phyloP scores from a whole-genome alignment of 1,140 invertebrate species.

The Polypedilum pembai region DNA sequence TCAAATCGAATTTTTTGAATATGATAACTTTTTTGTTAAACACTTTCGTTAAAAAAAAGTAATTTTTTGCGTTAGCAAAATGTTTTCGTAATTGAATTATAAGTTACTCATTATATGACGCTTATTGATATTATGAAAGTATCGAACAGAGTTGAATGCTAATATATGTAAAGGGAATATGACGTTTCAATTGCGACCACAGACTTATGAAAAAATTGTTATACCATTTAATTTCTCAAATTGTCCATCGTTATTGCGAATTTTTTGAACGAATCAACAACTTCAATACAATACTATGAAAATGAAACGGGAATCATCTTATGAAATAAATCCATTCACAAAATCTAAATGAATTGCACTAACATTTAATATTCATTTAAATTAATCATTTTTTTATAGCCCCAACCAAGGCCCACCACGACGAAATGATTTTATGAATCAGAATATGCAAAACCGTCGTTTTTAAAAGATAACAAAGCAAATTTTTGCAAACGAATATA shows the following conservation, averaged over 20 bases:
- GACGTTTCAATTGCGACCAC: too few relatives aligned
- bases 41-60: too few relatives aligned
- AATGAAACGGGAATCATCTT: not conserved
- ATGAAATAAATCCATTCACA: not conserved
- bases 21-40: not conserved
- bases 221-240: not conserved
- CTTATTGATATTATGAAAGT: too few relatives aligned
- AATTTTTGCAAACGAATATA: not conserved
- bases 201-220: not conserved
- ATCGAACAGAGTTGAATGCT: too few relatives aligned
- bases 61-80: not conserved
- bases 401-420: not conserved
- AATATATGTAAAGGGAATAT: too few relatives aligned
- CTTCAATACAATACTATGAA: not conserved
- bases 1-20: not conserved
- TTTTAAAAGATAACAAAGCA: not conserved
- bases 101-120: too few relatives aligned
- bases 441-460: not conserved
- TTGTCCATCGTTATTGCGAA: not conserved
- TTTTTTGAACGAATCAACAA: not conserved
- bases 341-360: not conserved
- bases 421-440: not conserved
- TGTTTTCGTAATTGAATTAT: not conserved
- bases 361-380: not conserved
- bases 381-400: slow-evolving; percentile 7